Conservation (phyloP, 2,888 invertebrate species). For the Serrognathus titanus region DNA sequence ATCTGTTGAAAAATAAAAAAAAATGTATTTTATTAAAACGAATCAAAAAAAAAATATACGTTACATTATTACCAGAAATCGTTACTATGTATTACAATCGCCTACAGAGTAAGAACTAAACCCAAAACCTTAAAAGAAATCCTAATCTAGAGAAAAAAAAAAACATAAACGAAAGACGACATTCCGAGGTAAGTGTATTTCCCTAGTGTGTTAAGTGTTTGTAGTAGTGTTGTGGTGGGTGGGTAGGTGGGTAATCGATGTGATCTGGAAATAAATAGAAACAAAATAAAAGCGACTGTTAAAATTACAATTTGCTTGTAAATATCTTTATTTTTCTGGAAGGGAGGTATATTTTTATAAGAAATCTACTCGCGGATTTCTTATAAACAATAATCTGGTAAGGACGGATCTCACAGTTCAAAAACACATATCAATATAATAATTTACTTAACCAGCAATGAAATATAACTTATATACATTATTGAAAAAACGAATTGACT, state of each 20-base stretch:
- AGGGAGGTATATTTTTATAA: neutral
- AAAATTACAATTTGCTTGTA: neutral
- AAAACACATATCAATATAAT: constrained; percentile 45
- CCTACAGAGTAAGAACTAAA: neutral
- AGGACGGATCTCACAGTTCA: constrained; percentile 40
- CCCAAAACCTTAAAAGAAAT: neutral
- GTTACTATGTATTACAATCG: neutral
- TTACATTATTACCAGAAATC: neutral
- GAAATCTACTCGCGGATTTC: neutral
- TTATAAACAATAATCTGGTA: constrained; percentile 6
- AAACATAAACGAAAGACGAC: neutral
- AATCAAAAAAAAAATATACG: constrained; percentile 4
- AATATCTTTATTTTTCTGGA: neutral
- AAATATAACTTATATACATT: constrained; percentile 48
- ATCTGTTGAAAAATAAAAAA: neutral
- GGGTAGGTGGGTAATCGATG: neutral
- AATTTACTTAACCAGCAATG: constrained; percentile 47
- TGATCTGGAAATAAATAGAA: constrained; percentile 16
- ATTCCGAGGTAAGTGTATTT: neutral
- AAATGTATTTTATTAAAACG: constrained; percentile 5
- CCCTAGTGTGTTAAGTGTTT: neutral
- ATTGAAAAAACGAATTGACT: constrained; percentile 49
- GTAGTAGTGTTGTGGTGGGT: constrained; percentile 6
- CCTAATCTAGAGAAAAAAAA: neutral
- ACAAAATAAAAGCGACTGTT: constrained; percentile 5